Base-by-base conservation (phyloP, 2,888 invertebrate genomes). In the Amphipyra berbera region DNA sequence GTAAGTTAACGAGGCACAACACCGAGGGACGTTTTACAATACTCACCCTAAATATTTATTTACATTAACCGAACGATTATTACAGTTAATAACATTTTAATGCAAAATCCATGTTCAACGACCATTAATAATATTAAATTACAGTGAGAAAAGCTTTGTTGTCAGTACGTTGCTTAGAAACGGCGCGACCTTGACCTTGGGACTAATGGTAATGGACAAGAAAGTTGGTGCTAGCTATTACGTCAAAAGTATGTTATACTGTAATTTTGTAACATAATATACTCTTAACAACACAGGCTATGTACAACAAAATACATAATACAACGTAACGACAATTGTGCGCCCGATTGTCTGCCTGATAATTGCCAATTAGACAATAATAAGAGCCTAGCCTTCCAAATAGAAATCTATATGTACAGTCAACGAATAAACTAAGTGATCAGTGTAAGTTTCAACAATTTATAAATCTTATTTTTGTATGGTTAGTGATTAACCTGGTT, bases 161-260 rank as follows among this genome's bases (percentile, higher is more conserved):
- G 86, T 78, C 72, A 71, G 76, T 65, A 44, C 52, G 84, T 86
- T 84, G 83, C 84, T 73, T 77, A 56, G 84, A 49, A 79, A 83
- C 79, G 49, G 47, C 14, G 67, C 59, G 65, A 45, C 77, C 78
- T 73, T 82, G 77, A 77, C 85, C 85, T 83, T 76, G 70, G 58
- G 41, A 57, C 73, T 82, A 79, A 79, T 74, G 68, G 74, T 61
- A 45, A 59, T 54, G 61, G 60, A 64, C 63, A 60, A 73, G 68
- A 74, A 75, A 75, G 48, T 75, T 72, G 46, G 52, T 52, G 49
- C 35, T 58, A n/a, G 61, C 13, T 61, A 40, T 72, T 65, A 63
- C 63, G 48, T 64, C 15, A 62, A 59, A 58, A 66, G 45, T 54
- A 61, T 71, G 30, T 67, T 30, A 30, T 7, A 30, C 30, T 57